Base-by-base conservation (phyloP, 2,113 vertebrate species). In the Lepus americanus region DNA sequence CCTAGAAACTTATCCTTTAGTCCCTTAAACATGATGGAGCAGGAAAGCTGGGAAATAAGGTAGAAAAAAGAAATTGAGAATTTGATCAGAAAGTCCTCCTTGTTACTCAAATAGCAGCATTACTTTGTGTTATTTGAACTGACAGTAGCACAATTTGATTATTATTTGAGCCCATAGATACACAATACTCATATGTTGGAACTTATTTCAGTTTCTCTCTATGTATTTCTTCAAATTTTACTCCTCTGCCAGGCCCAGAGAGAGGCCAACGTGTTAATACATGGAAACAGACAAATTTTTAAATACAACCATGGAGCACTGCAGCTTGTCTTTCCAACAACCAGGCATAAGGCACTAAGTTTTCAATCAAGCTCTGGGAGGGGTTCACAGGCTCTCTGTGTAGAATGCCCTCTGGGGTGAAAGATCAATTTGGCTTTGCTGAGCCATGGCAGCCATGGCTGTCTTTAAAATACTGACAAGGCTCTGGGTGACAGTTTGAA, bases 401-500 rank as follows among this genome's bases (percentile, higher is more conserved):
- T 79, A 81, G 89, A 90, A 92, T 92, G 87, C 95, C 98, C 97
- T 97, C 70, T 55, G 96, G 97, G 97, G 85, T 97, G 25, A 87
- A 93, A 98, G 98, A 98, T 98, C 98, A 98, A 97, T 98, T 97
- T 95, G 92, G 97, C 93, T 97, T 97, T 98, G 97, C 96, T 97
- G 89, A 98, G 96, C 95, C 51, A 0, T 97, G 98, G 97, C 98
- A 97, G 87, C 92, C 91, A 95, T 5, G 4, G 92, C 96, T 97
- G 92, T 97, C 97, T 97, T 95, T 94, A 97, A 98, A 97, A 98
- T 79, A 98, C 98, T 98, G 98, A 97, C 96, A 97, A 36, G 95
- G 96, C 85, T 98, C 86, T 97, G 94, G 97, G 98, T 98, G 95
- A 97, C 98, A 98, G 92, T 95, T 91, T 97, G 97, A 96, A 98